phyloP scores from a whole-genome alignment of 2,113 vertebrate species.

The Erythrocebus patas region DNA sequence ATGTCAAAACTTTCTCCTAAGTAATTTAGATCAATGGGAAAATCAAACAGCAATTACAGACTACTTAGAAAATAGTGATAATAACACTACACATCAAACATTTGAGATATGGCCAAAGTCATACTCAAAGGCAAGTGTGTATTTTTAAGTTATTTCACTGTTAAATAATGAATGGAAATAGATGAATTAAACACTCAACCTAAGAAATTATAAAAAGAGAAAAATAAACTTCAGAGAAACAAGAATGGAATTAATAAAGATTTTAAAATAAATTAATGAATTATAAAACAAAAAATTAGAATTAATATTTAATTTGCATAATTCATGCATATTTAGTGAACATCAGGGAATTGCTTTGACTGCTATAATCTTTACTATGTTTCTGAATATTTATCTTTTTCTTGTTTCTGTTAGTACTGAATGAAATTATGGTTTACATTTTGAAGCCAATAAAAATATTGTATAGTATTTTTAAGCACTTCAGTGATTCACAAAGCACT shows the following conservation, averaged over 20 bases:
- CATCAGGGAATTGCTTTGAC: background rate
- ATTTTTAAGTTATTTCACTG: conserved; percentile 18
- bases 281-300: background rate
- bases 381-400: background rate
- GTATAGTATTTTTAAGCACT: background rate
- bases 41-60: background rate
- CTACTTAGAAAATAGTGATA: background rate
- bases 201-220: background rate
- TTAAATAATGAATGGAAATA: background rate
- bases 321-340: background rate
- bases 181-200: background rate
- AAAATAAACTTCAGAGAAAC: background rate
- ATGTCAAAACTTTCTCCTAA: background rate
- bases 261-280: background rate
- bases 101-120: background rate
- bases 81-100: background rate
- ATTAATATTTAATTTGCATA: background rate
- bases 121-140: background rate
- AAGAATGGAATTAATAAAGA: background rate
- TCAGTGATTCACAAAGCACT: background rate
- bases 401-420: background rate
- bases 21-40: background rate
- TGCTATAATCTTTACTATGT: background rate
- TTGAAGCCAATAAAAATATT: conserved; percentile 5
- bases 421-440: conserved; percentile 18